Evolutionary conservation across 2,888 invertebrate species (phyloP), one percentile per base, ranked within the genome.

Genomic region (Chrysolina oricalcia): DNA sequence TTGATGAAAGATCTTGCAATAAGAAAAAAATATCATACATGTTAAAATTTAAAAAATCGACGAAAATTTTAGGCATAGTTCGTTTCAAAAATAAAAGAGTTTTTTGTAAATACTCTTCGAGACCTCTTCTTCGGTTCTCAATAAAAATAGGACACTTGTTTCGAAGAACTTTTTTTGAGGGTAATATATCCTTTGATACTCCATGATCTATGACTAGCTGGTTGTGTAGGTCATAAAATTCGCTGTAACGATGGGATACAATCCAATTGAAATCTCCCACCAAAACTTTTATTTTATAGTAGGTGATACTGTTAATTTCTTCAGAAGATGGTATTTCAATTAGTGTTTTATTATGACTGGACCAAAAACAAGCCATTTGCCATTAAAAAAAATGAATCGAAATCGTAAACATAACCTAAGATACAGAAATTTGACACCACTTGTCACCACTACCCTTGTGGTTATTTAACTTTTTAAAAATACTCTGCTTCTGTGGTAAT

Each of bases 161-260:
- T 0, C 98, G 94, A 83, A 98, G 94, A 4, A 97, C 91, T 90
- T 97, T 98, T 89, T 99, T 98, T 0, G 97, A 97, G 13, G 98
- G 98, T 17, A 98, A 89, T 75, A 97, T 90, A 83, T 96, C 96
- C 86, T 95, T 96, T 9, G 95, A 93, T 4, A 97, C 92, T 68
- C 95, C 95, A 88, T 95, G 94, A 83, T 95, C 94, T 3, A 91
- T 87, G 0, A 96, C 94, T n/a, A 98, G 90, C 85, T 93, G 93
- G 70, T 96, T 95, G 87, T 98, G 96, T 15, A 98, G 91, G 72
- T 96, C 95, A 80, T 93, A 93, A 89, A 98, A 98, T 84, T 98
- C 97, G 86, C 93, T 96, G 90, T 97, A 98, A 81, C 98, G 92
- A 88, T 95, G 95, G 83, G 92, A 92, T 10, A 98, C 94, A 80